Evolutionary conservation across 2,797 vertebrate species (phyloP).

Genomic region (Poecilia velifera): DNA sequence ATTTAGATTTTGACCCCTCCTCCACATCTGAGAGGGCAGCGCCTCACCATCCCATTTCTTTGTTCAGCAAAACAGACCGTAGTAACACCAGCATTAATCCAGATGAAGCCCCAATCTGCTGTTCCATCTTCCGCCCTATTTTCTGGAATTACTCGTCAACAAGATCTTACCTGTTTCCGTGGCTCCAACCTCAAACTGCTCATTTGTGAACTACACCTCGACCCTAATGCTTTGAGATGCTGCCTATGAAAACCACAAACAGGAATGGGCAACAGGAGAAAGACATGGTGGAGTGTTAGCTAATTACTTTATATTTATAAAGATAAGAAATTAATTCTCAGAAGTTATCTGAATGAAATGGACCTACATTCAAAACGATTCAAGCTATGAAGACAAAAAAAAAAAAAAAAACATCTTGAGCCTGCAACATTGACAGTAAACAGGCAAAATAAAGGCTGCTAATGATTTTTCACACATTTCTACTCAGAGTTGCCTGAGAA

Average conservation of each 20-base stretch:
- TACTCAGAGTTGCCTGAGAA: not conserved
- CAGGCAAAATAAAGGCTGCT: not conserved
- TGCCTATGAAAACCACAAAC: not conserved
- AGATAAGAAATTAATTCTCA: not conserved
- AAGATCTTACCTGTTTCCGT: not conserved
- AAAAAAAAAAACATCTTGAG: not conserved
- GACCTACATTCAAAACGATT: not conserved
- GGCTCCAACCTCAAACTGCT: not conserved
- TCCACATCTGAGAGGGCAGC: too few species aligned
- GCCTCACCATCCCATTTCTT: not conserved
- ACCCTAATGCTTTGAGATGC: not conserved
- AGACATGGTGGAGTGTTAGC: not conserved
- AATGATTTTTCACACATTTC: not conserved
- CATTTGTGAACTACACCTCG: not conserved
- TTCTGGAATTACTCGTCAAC: not conserved
- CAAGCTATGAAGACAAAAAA: not conserved
- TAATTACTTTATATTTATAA: not conserved
- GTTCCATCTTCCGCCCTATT: not conserved
- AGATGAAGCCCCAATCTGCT: not conserved
- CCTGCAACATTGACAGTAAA: not conserved
- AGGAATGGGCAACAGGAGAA: not conserved
- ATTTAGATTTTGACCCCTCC: too few species aligned
- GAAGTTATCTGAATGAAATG: not conserved
- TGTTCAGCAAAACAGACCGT: not conserved
- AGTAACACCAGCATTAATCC: not conserved